A percentile compares a stretch with the other conserved stretches of the same genome.
Conservation (phyloP, 2,113 vertebrate species). For the Tragulus kanchil region DNA sequence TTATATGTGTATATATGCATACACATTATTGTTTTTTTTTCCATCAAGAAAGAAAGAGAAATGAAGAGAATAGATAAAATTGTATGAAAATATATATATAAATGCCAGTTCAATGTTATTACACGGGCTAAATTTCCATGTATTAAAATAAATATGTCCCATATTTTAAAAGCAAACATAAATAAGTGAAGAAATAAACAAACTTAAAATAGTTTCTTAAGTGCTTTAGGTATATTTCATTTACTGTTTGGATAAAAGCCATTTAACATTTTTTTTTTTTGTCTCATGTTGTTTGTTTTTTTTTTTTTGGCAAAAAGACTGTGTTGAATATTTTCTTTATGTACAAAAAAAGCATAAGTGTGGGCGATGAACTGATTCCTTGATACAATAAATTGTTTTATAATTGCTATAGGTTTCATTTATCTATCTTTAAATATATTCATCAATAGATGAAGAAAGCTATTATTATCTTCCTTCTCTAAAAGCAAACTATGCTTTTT, state of each 20-base stretch:
- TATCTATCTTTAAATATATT: background rate
- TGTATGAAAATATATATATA: background rate
- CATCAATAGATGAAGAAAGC: background rate
- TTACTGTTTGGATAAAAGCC: background rate
- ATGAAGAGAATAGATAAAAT: background rate
- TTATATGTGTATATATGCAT: background rate
- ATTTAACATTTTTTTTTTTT: background rate
- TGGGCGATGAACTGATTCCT: background rate
- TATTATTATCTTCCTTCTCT: background rate
- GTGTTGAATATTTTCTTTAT: background rate
- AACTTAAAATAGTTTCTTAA: background rate
- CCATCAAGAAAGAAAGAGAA: background rate
- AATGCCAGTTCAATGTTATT: background rate
- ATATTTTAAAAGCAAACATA: background rate
- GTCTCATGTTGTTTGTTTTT: background rate
- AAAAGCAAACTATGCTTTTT: background rate
- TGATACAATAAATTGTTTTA: background rate
- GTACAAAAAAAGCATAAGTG: background rate
- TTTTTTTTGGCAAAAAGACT: background rate
- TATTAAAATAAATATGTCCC: background rate
- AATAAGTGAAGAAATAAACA: background rate
- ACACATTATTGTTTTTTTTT: background rate
- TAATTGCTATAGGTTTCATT: background rate
- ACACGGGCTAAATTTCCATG: background rate
- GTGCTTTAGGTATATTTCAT: background rate